Conservation (phyloP, 1,140 invertebrate genomes). For the Drosophila bifasciata region DNA sequence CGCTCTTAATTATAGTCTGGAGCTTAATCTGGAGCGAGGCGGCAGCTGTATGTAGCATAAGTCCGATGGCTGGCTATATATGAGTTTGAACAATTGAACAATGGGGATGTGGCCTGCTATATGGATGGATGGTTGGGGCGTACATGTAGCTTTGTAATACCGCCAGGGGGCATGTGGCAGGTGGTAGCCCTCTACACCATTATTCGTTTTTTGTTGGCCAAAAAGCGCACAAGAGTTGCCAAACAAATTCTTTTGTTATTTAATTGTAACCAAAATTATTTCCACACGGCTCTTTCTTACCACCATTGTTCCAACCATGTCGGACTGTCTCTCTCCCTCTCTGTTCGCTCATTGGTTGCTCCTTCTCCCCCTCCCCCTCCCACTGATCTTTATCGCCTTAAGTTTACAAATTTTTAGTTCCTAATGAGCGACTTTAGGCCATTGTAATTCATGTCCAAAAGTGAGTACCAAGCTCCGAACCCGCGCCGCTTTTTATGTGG, state of each 20-base stretch:
- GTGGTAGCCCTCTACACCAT: slow-evolving; percentile 34
- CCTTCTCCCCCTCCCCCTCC: not conserved
- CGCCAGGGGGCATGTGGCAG: slow-evolving; percentile 27
- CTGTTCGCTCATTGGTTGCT: slow-evolving; percentile 14
- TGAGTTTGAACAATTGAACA: slow-evolving; percentile 60
- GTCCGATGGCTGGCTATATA: too few species aligned
- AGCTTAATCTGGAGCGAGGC: slow-evolving; percentile 77
- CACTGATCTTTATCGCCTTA: slow-evolving; percentile 69
- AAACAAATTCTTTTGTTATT: slow-evolving; percentile 83
- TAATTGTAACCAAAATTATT: slow-evolving; percentile 83
- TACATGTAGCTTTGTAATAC: slow-evolving; percentile 69
- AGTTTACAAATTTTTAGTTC: slow-evolving; percentile 79
- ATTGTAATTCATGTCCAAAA: slow-evolving; percentile 62
- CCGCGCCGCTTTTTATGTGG: slow-evolving; percentile 72
- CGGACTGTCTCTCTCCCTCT: slow-evolving; percentile 31
- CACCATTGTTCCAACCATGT: slow-evolving; percentile 51
- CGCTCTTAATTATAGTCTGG: slow-evolving; percentile 74
- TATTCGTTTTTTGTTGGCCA: slow-evolving; percentile 65
- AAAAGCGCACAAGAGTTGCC: slow-evolving; percentile 74
- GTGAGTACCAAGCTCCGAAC: slow-evolving; percentile 15
- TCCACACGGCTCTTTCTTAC: slow-evolving; percentile 71
- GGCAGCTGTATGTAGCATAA: slow-evolving; percentile 52
- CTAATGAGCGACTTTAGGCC: slow-evolving; percentile 79
- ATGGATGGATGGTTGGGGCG: slow-evolving; percentile 5
- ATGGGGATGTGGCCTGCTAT: slow-evolving; percentile 15